Evolutionary conservation across 1,140 invertebrate species (phyloP).

Genomic region (Bombus pyrosoma): DNA sequence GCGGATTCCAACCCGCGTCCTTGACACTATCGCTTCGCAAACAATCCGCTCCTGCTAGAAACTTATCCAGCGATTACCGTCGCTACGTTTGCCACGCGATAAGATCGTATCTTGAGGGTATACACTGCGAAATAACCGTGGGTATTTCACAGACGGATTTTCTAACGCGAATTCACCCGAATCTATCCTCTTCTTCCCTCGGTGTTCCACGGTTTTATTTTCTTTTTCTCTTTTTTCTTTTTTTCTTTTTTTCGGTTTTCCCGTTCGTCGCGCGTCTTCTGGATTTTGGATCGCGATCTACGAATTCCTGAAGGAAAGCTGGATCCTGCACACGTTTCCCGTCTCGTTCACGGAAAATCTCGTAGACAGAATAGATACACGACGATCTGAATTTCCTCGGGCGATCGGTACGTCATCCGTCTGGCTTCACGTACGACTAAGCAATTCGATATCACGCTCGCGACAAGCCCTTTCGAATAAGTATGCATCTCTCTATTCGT

Average conservation of each 20-base stretch:
- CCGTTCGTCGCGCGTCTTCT: background rate
- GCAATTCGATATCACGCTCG: constrained; percentile 77
- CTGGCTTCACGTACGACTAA: constrained; percentile 78
- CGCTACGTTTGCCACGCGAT: constrained; percentile 40
- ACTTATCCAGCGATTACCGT: constrained; percentile 60
- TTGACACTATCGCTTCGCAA: constrained; percentile 30
- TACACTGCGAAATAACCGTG: constrained; percentile 56
- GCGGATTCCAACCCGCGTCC: background rate
- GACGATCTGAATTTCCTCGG: constrained; percentile 75
- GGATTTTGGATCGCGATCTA: constrained; percentile 57
- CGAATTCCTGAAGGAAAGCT: constrained; percentile 37
- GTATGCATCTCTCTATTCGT: background rate
- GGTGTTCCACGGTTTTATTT: too few relatives aligned
- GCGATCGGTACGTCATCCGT: constrained; percentile 62
- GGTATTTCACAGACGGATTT: constrained; percentile 43
- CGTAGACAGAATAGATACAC: constrained; percentile 60
- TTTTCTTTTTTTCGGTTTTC: background rate
- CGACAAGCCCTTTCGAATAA: constrained; percentile 45
- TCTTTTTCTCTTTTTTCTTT: background rate
- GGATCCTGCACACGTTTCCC: constrained; percentile 26
- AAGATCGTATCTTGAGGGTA: constrained; percentile 52
- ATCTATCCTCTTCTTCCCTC: background rate
- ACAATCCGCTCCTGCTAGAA: background rate
- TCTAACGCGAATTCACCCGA: constrained; percentile 47
- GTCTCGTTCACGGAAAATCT: constrained; percentile 64